Evolutionary conservation across 1,140 invertebrate genomes (phyloP).

Genomic region (Anoplophora glabripennis): DNA sequence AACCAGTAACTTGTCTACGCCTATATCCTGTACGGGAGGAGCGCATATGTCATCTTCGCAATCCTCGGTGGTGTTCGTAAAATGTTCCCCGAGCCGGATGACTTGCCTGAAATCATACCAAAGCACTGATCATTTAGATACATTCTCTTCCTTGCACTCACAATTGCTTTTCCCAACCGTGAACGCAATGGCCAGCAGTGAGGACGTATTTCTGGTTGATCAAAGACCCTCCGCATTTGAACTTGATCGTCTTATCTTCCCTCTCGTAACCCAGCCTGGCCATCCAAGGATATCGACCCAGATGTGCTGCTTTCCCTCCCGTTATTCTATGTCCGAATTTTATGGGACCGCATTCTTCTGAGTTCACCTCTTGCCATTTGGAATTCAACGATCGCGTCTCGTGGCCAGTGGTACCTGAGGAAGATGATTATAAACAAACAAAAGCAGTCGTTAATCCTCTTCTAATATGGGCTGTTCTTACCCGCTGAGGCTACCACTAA

Average conservation of each 20-base stretch:
- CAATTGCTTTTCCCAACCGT: slow-evolving; percentile 47
- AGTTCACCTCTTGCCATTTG: no score
- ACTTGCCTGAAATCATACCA: neutral
- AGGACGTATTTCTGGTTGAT: slow-evolving; percentile 60
- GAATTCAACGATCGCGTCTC: no score
- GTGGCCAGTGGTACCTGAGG: no score
- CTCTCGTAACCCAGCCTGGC: slow-evolving; percentile 61
- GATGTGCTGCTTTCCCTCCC: slow-evolving; percentile 57
- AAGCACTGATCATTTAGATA: neutral
- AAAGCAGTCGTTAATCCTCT: no score
- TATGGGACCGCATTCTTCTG: slow-evolving; percentile 14
- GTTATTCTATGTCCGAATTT: slow-evolving; percentile 57
- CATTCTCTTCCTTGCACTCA: slow-evolving; percentile 2
- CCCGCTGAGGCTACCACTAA: no score
- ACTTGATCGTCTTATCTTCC: slow-evolving; percentile 42
- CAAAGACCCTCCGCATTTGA: slow-evolving; percentile 62
- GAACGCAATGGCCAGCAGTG: slow-evolving; percentile 67
- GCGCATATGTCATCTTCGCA: slow-evolving; percentile 58
- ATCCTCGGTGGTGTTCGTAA: slow-evolving; percentile 54
- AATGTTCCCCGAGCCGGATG: slow-evolving; percentile 61
- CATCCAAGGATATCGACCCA: slow-evolving; percentile 70
- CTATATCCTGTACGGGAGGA: slow-evolving; percentile 55
- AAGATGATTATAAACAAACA: no score
- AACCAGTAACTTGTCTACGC: slow-evolving; percentile 48
- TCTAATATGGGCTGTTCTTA: no score